Percentiles rank a stretch among this genome's conserved stretches.
Conservation (phyloP, 2,113 vertebrate species). For the Proterorhinus semilunaris region DNA sequence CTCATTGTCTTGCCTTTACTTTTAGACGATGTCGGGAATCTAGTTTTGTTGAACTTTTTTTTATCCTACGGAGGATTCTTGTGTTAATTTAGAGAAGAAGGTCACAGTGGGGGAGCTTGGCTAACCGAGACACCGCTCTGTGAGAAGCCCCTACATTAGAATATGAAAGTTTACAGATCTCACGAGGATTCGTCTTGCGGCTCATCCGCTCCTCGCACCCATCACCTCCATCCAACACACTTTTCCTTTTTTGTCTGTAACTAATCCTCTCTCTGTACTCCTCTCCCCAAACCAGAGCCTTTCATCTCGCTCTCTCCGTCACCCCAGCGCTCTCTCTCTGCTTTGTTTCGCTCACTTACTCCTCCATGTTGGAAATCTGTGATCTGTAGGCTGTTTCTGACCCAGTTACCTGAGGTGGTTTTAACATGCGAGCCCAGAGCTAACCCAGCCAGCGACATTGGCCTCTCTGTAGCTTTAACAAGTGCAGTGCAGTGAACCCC, state of each 20-base stretch:
- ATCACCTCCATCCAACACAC: constrained; percentile 51
- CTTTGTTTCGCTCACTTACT: constrained; percentile 21
- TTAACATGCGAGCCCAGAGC: not conserved
- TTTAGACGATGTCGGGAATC: constrained; percentile 16
- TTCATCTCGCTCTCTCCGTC: constrained; percentile 56
- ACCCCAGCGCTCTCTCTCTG: constrained; percentile 27
- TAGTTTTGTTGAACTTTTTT: constrained; percentile 37
- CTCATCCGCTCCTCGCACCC: constrained; percentile 52
- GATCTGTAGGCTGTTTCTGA: not conserved
- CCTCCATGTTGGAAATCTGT: constrained; percentile 8
- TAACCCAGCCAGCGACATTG: not conserved
- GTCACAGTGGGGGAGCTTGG: constrained; percentile 66
- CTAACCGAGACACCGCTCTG: constrained; percentile 40
- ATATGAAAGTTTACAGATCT: constrained; percentile 71
- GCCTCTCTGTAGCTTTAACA: not conserved
- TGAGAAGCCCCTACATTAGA: constrained; percentile 62
- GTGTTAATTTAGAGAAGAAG: constrained; percentile 70
- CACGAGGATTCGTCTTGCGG: constrained; percentile 58
- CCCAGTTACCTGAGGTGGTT: not conserved
- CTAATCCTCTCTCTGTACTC: constrained; percentile 49
- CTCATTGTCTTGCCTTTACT: constrained; percentile 24
- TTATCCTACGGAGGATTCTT: constrained; percentile 21
- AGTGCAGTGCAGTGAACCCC: not conserved
- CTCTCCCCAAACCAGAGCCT: constrained; percentile 43
- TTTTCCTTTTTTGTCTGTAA: constrained; percentile 39